Percentiles rank a stretch among this genome's conserved stretches.
phyloP scores from a whole-genome alignment of 2,113 vertebrate genomes.

The Lasiurus borealis region DNA sequence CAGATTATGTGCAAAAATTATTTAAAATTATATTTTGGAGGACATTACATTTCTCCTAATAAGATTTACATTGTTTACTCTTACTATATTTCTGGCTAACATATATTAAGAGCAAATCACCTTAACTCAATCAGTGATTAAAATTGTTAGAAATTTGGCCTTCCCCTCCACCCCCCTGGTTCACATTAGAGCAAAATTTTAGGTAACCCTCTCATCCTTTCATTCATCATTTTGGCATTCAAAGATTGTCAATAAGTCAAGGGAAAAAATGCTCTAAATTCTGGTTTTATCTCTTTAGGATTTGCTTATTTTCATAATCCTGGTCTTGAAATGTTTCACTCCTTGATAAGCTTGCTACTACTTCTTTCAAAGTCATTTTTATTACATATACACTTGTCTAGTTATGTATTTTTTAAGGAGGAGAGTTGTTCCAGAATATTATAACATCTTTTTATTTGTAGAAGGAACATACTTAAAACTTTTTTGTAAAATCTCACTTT shows the following conservation, averaged over 20 bases:
- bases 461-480: not conserved
- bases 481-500: not conserved
- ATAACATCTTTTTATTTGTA: not conserved
- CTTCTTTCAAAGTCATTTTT: not conserved
- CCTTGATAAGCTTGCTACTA: not conserved
- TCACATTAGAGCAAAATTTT: not conserved
- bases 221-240: not conserved
- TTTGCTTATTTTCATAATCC: not conserved
- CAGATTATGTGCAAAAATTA: not conserved
- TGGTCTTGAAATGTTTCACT: not conserved
- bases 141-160: not conserved
- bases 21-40: constrained; percentile 28
- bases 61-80: not conserved
- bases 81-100: not conserved
- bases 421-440: not conserved
- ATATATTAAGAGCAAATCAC: not conserved
- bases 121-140: not conserved
- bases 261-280: not conserved
- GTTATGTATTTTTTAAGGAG: not conserved
- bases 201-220: not conserved
- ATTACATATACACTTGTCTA: not conserved
- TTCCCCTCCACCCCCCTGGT: not conserved
- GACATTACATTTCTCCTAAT: not conserved
- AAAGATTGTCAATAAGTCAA: not conserved
- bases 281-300: not conserved